phyloP scores from a whole-genome alignment of 2,888 invertebrate species.

The Calliopum simillimum region DNA sequence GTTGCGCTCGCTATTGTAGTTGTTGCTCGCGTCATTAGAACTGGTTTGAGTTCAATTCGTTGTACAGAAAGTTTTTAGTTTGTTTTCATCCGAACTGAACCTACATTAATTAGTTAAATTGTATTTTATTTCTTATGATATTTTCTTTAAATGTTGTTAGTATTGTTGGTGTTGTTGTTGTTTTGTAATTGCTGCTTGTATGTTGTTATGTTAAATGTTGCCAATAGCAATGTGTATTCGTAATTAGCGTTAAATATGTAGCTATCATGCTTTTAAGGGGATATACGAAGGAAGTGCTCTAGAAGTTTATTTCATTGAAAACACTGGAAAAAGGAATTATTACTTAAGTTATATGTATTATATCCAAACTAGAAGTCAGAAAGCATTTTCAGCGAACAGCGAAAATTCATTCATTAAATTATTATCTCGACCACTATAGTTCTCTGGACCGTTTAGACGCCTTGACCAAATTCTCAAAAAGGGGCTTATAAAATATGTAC shows the following conservation, averaged over 20 bases:
- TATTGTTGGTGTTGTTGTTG: constrained; percentile 26
- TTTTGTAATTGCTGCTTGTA: constrained; percentile 7
- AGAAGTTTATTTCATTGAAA: too few species aligned
- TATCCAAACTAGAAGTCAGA: too few species aligned
- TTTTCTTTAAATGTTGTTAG: background rate
- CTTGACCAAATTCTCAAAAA: too few species aligned
- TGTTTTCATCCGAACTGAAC: constrained; percentile 29
- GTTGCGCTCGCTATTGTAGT: background rate
- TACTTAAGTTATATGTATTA: too few species aligned
- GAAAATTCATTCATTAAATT: too few species aligned
- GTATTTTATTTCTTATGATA: constrained; percentile 27
- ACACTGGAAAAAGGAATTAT: too few species aligned
- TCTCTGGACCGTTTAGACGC: too few species aligned
- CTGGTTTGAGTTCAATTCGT: constrained; percentile 19
- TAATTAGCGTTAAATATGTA: background rate
- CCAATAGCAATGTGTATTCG: constrained; percentile 22
- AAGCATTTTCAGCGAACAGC: too few species aligned
- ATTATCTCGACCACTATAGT: too few species aligned
- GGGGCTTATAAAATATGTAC: too few species aligned
- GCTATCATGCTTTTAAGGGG: too few species aligned
- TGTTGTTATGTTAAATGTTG: constrained; percentile 17
- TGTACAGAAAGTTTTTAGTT: constrained; percentile 6
- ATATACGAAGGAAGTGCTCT: too few species aligned
- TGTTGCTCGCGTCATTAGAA: constrained; percentile 10
- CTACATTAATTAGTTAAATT: constrained; percentile 45